Conservation (phyloP, 2,113 vertebrate genomes). For the Orientallactaga bullata region DNA sequence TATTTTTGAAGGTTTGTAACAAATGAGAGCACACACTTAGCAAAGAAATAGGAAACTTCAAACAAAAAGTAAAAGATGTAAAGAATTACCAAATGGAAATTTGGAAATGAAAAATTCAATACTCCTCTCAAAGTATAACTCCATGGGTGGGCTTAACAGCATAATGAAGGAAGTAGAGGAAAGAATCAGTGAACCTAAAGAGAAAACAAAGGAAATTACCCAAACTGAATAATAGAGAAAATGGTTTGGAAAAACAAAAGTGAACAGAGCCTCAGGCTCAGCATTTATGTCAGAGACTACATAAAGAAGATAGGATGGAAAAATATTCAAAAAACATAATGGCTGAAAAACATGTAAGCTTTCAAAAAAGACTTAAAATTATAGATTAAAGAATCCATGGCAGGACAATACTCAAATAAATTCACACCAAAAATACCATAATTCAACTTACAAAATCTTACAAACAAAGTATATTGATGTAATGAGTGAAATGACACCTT, state of each 20-base stretch:
- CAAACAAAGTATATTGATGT: background rate
- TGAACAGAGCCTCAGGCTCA: background rate
- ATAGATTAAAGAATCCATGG: background rate
- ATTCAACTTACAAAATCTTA: slow-evolving; percentile 27
- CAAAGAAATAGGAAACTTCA: background rate
- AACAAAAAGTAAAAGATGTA: background rate
- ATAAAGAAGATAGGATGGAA: background rate
- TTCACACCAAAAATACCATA: background rate
- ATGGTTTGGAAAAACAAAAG: background rate
- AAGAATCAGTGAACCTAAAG: slow-evolving; percentile 9
- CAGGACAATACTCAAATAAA: background rate
- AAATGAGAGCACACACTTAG: background rate
- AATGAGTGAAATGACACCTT: background rate
- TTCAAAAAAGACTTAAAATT: background rate
- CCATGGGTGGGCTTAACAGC: background rate
- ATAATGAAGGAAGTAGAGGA: background rate
- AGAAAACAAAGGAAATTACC: background rate
- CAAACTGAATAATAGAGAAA: slow-evolving; percentile 47
- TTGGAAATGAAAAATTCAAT: background rate
- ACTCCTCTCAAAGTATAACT: background rate
- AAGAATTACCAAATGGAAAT: slow-evolving; percentile 19
- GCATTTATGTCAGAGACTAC: background rate
- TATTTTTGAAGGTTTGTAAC: background rate
- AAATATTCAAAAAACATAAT: background rate
- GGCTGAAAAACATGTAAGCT: background rate